Conservation (phyloP, 2,888 invertebrate genomes). For the Taenaris catops region DNA sequence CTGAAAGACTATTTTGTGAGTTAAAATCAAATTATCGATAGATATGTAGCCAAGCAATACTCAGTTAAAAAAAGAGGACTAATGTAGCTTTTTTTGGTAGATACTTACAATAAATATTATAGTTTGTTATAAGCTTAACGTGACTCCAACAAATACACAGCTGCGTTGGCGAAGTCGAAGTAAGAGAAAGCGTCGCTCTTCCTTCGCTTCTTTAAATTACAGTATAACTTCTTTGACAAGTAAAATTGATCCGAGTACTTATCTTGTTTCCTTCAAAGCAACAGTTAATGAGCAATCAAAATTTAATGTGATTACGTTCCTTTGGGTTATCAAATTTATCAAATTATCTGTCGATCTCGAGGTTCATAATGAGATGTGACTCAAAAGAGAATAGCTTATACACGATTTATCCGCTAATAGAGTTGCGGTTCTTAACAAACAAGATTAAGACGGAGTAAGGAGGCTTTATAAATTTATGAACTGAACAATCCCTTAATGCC, state of each 20-base stretch:
- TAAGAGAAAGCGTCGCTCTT: too few relatives aligned
- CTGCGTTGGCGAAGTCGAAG: too few relatives aligned
- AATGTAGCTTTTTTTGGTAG: too few relatives aligned
- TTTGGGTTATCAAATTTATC: constrained; percentile 59
- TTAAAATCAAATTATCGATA: too few relatives aligned
- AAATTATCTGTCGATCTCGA: constrained; percentile 50
- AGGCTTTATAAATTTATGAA: constrained; percentile 57
- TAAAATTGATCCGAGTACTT: constrained; percentile 8
- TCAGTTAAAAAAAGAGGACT: too few relatives aligned
- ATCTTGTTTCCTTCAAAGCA: constrained; percentile 9
- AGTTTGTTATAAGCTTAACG: too few relatives aligned
- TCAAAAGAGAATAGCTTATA: constrained; percentile 68
- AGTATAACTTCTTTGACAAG: constrained; percentile 1
- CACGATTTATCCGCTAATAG: constrained; percentile 64
- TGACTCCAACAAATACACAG: too few relatives aligned
- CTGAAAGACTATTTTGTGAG: too few relatives aligned
- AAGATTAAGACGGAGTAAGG: constrained; percentile 58
- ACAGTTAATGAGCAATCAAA: constrained; percentile 25
- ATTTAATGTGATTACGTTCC: constrained; percentile 25
- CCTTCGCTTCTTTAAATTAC: neutral
- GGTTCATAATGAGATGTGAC: constrained; percentile 48
- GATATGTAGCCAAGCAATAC: too few relatives aligned
- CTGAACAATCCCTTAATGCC: constrained; percentile 53
- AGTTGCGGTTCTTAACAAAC: constrained; percentile 60
- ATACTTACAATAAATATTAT: too few relatives aligned